Base-by-base conservation (phyloP, 1,140 invertebrate genomes). In the Cydia fagiglandana region DNA sequence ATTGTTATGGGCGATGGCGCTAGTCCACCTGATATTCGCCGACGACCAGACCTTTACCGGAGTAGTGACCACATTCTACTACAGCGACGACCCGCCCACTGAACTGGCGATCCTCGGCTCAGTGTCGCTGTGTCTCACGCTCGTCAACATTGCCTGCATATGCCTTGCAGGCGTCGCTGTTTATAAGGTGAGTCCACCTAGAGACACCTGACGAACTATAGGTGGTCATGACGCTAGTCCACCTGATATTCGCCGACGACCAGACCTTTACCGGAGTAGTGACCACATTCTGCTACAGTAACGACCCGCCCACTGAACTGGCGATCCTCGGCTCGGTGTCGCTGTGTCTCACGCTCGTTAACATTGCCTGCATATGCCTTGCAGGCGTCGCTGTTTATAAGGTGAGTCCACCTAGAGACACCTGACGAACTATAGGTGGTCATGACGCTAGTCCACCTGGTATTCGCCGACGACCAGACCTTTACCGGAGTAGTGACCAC, bases 111-210 rank as follows among this genome's bases (percentile, higher is more conserved):
- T 94, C 2, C 84, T 96, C 56, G 96, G 96, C 2, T 86, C 91
- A 7, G 89, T 96, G 7, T 96, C 96, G 81, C 93, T 97, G 34
- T 93, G 94, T 75, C 85, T 97, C 0, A 96, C 96, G 0, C 83
- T 96, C 0, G 89, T 96, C 7, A 97, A 97, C 81, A 96, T 97
- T 45, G 77, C 95, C 15, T 96, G 95, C 82, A 96, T 97, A 75
- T 95, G 96, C 81, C 68, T 96, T 12, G 94, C 95, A 81, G 96
- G 95, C 5, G 94, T 96, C 30, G 77, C 95, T 24, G 94, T 96
- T 61, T 93, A 97, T 24, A 96, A 96, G 93, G 95, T 96, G 78
- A 61, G n/a, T 7, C 56, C 2, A 61, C 5, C 24, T 7, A 20
- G 15, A 15, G 15, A 50, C 0, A 13, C 6, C 34, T 38, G 34